Base-by-base conservation (phyloP, 2,797 vertebrate species). In the Echiichthys vipera region DNA sequence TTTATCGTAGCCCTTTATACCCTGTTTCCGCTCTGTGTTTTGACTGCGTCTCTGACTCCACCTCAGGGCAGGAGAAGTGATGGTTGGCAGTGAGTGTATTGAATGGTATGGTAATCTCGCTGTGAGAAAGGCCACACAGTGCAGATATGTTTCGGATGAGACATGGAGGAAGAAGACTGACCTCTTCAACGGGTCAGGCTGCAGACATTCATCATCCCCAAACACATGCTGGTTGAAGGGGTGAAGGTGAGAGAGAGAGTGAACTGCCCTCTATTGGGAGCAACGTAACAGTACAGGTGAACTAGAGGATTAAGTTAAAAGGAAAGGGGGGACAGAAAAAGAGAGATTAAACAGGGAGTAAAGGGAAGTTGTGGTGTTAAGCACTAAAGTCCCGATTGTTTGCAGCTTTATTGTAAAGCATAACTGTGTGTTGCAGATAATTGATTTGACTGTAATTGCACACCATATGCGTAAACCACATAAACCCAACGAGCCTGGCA, bases 211-310 rank as follows among this genome's bases (percentile, higher is more conserved):
- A 89, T 92, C 89, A 87, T 91, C 65, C n/a, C 17, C 61, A 70
- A 83, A 69, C 61, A 47, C 74, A 68, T 1, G 7, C 55, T 56
- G 64, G 68, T 45, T 50, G 56, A 76, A 68, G 37, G 59, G 49
- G 47, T 68, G 78, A 45, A 43, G 17, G 61, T 6, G 49, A 18
- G 53, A 39, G 29, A 34, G 32, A 34, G 32, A 55, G 51, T 3
- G 15, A 69, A 81, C 58, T 77, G 80, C 91, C 89, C 89, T 91
- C 90, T 93, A 45, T 88, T 91, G 91, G 90, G 49, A 65, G 68
- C 72, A 81, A 61, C 45, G 20, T 18, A 55, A 42, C 74, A 87
- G 56, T 88, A 81, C 85, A 76, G 65, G 39, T 34, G 67, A 81
- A 32, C 14, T 14, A 27, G 63, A 58, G 69, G 63, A 15, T 40